Conservation (phyloP, 2,797 vertebrate genomes). For the Sebastes kiyomatsui region DNA sequence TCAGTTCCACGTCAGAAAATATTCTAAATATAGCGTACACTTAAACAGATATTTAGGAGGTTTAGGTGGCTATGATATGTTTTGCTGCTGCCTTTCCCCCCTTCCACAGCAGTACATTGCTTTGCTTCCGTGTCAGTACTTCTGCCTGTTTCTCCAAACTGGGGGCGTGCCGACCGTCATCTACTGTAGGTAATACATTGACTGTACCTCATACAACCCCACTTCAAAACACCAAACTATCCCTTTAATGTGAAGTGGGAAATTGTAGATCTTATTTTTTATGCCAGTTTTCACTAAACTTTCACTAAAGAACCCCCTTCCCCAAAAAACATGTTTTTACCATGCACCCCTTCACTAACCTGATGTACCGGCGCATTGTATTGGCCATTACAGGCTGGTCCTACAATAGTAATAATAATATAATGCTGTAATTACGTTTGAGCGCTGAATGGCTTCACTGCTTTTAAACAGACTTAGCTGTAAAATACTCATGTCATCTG, state of each 20-base stretch:
- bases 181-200: too few species aligned
- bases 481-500: not conserved
- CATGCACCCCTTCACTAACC: not conserved
- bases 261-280: not conserved
- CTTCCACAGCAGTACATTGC: too few species aligned
- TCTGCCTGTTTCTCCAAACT: too few species aligned
- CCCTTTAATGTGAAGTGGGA: not conserved
- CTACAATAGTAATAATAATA: not conserved
- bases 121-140: too few species aligned
- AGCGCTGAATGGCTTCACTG: not conserved
- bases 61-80: too few species aligned
- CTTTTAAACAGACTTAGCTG: not conserved
- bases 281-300: not conserved
- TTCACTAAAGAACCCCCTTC: not conserved
- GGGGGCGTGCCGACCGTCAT: too few species aligned
- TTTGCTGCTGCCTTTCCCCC: too few species aligned
- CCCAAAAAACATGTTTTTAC: conserved; percentile 10
- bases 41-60: too few species aligned
- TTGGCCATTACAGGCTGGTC: not conserved
- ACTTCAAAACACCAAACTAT: too few species aligned
- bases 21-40: too few species aligned
- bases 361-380: not conserved
- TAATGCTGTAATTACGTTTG: not conserved
- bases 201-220: too few species aligned
- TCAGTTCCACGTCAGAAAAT: too few species aligned